phyloP scores from a whole-genome alignment of 2,888 invertebrate species.

The Scaptomyza caliginosa region DNA sequence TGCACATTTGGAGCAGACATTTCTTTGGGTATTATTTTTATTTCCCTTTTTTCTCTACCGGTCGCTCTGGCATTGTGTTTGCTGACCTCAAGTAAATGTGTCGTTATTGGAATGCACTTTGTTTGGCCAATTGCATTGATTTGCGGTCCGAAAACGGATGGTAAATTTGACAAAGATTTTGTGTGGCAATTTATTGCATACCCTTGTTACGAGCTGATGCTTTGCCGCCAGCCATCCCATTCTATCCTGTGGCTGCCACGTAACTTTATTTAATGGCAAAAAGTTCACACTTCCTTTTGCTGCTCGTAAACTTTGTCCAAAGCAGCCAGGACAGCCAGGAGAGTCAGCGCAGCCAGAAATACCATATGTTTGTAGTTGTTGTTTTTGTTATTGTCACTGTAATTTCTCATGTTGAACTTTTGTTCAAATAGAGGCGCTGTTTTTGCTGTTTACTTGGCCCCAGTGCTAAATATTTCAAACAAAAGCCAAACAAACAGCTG shows the following conservation, averaged over 20 bases:
- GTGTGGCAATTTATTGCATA: slow-evolving; percentile 62
- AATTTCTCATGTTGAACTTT: slow-evolving; percentile 65
- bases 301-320: slow-evolving; percentile 66
- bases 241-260: slow-evolving; percentile 15
- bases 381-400: slow-evolving; percentile 35
- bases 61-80: background rate
- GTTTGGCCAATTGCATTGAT: slow-evolving; percentile 61
- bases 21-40: slow-evolving; percentile 5
- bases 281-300: slow-evolving; percentile 78
- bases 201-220: slow-evolving; percentile 29
- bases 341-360: slow-evolving; percentile 18
- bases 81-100: slow-evolving; percentile 44
- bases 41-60: background rate
- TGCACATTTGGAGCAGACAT: slow-evolving; percentile 24
- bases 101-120: slow-evolving; percentile 63
- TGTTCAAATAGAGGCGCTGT: slow-evolving; percentile 66
- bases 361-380: slow-evolving; percentile 42
- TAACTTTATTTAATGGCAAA: slow-evolving; percentile 69
- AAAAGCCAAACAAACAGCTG: slow-evolving; percentile 75
- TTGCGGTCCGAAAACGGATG: slow-evolving; percentile 47
- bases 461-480: slow-evolving; percentile 74
- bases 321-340: slow-evolving; percentile 7
- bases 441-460: slow-evolving; percentile 58
- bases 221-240: background rate
- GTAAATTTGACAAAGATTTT: slow-evolving; percentile 69